Conservation (phyloP, 37 sponge, comb jelly and placozoan species). For the Haliclona indistincta region DNA sequence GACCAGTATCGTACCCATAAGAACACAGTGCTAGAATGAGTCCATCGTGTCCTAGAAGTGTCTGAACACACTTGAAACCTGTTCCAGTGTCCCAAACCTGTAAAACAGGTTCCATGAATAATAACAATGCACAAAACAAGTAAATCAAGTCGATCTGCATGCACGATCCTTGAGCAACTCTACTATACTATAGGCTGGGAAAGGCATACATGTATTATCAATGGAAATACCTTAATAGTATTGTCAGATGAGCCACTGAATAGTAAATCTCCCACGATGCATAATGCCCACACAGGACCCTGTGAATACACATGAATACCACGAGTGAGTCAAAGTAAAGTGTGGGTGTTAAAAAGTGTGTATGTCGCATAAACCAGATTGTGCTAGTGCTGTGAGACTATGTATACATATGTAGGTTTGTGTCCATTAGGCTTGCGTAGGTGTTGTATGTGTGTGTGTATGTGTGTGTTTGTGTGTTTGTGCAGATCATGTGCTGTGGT, state of each 20-base stretch:
- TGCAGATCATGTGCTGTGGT: no score
- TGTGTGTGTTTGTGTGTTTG: no score
- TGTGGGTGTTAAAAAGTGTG: no score
- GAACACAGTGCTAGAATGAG: constrained; percentile 86
- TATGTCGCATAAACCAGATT: no score
- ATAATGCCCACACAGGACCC: constrained; percentile 95
- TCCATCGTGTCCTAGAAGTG: constrained; percentile 88
- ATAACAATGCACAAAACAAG: constrained; percentile 3
- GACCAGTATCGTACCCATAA: constrained; percentile 46
- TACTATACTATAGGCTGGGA: neutral
- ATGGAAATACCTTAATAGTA: constrained; percentile 82
- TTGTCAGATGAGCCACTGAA: constrained; percentile 97
- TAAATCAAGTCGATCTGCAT: neutral
- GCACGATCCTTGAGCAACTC: neutral
- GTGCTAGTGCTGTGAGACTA: no score
- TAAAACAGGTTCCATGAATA: neutral
- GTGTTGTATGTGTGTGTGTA: no score
- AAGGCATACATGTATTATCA: neutral
- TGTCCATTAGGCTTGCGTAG: no score
- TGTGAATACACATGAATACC: neutral
- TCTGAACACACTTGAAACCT: constrained; percentile 84
- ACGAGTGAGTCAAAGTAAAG: neutral
- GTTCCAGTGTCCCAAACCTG: constrained; percentile 90
- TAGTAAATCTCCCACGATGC: constrained; percentile 74
- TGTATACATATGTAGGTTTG: no score